phyloP scores from a whole-genome alignment of 2,113 vertebrate genomes.

The Erinaceus europaeus region DNA sequence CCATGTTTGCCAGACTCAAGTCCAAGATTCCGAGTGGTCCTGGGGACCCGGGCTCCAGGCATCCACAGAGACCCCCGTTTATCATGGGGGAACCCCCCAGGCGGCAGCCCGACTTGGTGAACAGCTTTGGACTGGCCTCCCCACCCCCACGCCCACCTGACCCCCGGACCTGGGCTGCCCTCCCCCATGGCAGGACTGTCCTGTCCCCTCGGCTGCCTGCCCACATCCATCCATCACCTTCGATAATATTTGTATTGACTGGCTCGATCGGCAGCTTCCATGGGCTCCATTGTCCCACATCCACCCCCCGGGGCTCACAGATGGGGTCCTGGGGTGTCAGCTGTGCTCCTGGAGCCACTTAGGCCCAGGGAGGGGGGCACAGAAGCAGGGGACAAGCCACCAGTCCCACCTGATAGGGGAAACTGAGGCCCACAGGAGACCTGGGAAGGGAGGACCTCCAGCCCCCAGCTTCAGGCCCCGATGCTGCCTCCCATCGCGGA shows the following conservation, averaged over 20 bases:
- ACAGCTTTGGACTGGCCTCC: neutral
- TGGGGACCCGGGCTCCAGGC: neutral
- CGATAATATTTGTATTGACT: slow-evolving; percentile 88
- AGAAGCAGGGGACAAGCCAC: neutral
- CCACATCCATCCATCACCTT: slow-evolving; percentile 82
- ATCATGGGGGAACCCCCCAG: neutral
- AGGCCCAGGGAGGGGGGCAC: neutral
- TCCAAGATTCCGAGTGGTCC: neutral
- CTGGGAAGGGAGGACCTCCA: neutral
- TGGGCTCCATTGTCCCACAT: slow-evolving; percentile 84
- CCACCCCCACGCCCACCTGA: too few species aligned
- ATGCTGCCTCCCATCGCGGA: slow-evolving; percentile 40
- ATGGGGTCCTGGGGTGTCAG: too few species aligned
- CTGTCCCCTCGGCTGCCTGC: slow-evolving; percentile 68
- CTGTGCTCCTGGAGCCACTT: too few species aligned
- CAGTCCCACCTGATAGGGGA: neutral
- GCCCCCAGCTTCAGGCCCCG: neutral
- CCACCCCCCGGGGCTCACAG: slow-evolving; percentile 83
- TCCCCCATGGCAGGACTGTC: slow-evolving; percentile 49
- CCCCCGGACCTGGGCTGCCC: neutral
- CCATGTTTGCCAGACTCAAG: too few species aligned
- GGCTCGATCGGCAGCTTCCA: slow-evolving; percentile 81
- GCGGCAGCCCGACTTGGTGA: neutral
- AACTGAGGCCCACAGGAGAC: neutral
- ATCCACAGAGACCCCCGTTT: neutral